Base-by-base conservation (phyloP, 2,797 vertebrate species). In the Falco berigora region DNA sequence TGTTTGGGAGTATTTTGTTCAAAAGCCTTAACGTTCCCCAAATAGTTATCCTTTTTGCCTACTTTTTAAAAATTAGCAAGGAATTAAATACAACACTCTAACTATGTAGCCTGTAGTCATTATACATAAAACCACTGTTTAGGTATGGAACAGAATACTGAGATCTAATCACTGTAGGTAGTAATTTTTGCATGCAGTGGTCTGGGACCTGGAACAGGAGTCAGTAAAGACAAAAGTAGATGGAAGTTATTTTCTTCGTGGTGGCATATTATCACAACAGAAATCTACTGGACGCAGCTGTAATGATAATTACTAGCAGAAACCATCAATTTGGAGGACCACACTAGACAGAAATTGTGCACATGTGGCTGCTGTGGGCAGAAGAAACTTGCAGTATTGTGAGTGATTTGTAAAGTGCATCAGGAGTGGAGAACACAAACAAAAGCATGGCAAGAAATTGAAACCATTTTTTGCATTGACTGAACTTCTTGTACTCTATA, bases 41-140 rank as follows among this genome's bases (percentile, higher is more conserved):
- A 13, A 71, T 68, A 88, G 38, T 66, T 91, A 67, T 27, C 13
- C 30, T 75, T 92, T 77, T 88, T 73, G 92, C 34, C n/a, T 67
- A 9, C 7, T 40, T 84, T 92, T 68, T 75, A 2, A 49, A 84
- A 86, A 47, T 49, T 78, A 86, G 30, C 21, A 56, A 46, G 32
- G 79, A 76, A 38, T 49, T 6, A 92, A 86, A n/a, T 44, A 56
- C 8, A 11, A 21, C 19, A 27, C 18, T 77, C 15, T 64, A 23
- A 72, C 40, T 72, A 10, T 25, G 36, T 74, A 84, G 63, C 42
- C 44, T 44, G 12, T 34, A 59, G 44, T 44, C n/a, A n/a, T 72
- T 52, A 14, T 53, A 34, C 2, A 16, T 59, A 92, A 90, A 86
- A 1, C 6, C 21, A 14, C 17, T 74, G 4, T 55, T 82, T 32